Base-by-base conservation (phyloP, 2,888 invertebrate species). In the Machimus rusticus region DNA sequence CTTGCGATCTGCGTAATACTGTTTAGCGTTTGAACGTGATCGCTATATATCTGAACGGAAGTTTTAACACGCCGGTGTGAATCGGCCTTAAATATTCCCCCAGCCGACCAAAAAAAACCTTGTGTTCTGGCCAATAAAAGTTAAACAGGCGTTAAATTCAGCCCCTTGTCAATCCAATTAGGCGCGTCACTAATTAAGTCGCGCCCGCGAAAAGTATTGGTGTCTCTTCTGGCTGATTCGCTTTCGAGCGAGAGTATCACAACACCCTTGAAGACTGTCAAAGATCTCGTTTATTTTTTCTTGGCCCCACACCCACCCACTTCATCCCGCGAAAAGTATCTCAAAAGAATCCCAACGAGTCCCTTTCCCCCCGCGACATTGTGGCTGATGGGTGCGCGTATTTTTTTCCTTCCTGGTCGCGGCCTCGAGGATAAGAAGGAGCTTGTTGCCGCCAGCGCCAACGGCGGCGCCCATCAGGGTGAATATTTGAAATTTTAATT, bases 401-500 rank as follows among this genome's bases (percentile, higher is more conserved):
- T 43, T 19, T 23, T 57, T 66, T 66, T 28, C 28, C 66, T 23
- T 66, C 66, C 66, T 76, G 34, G 76, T 16, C 39, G 57, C 14
- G 57, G n/a, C 51, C 51, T 81, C 55, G 14, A 31, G 37, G 12
- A 23, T 57, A 34, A 19, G n/a, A 9, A 31, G 19, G 31, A 34
- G 23, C 37, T 34, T 28, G 46, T 46, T 39, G 74, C 46, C 51
- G 31, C 19, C 19, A 46, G 16, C 51, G 31, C 19, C 19, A 46
- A 46, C 43, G 43, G 43, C 14, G 86, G 86, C 28, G 28, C 86
- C 86, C 77, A 77, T 86, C 86, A 86, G 86, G 77, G 55, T 86
- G 86, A 86, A 86, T 86, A 86, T 86, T 86, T 86, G 86, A 86
- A 86, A 86, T 86, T 86, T 86, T 86, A 86, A 86, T 86, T 86